These are phyloP conservation scores for Mythimna pallens DNA, from an alignment of 2,888 invertebrate species.

Conservation along the genomic window DNA sequence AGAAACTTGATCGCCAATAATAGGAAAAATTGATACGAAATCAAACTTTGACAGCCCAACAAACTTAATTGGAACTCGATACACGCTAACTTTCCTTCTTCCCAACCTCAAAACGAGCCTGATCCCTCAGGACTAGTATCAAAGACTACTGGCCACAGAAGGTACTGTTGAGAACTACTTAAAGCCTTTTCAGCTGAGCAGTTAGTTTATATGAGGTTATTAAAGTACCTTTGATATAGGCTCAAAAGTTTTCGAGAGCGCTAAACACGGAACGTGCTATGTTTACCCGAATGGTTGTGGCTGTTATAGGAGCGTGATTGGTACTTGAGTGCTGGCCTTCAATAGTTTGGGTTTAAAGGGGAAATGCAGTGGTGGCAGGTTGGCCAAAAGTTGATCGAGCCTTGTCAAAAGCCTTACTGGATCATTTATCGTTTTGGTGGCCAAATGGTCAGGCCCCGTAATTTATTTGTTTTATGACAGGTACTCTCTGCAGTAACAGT, in stretches of 20 bases:
- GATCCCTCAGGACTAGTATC: constrained; percentile 22
- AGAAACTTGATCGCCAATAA: constrained; percentile 18
- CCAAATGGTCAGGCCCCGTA: too few species aligned
- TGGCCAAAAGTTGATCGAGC: not conserved
- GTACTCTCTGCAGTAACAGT: too few species aligned
- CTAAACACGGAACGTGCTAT: constrained; percentile 9
- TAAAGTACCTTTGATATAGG: constrained; percentile 22
- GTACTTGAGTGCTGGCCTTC: not conserved
- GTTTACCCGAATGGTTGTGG: not conserved
- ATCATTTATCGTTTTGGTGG: not conserved
- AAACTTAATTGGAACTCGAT: constrained; percentile 39
- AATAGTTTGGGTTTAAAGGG: constrained; percentile 3
- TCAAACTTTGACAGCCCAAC: constrained; percentile 14
- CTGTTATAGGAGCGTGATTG: not conserved
- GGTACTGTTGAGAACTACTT: constrained; percentile 49
- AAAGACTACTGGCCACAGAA: constrained; percentile 25
- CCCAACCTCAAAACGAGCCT: constrained; percentile 11
- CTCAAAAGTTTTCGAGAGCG: constrained; percentile 38
- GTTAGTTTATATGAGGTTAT: constrained; percentile 33
- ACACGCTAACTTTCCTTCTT: not conserved
- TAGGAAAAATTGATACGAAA: constrained; percentile 24
- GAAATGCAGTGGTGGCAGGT: constrained; percentile 19
- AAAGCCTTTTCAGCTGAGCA: constrained; percentile 30
- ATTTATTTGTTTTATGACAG: too few species aligned
- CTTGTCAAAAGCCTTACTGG: not conserved